phyloP scores from a whole-genome alignment of 2,113 vertebrate genomes.

The Symphodus melops region DNA sequence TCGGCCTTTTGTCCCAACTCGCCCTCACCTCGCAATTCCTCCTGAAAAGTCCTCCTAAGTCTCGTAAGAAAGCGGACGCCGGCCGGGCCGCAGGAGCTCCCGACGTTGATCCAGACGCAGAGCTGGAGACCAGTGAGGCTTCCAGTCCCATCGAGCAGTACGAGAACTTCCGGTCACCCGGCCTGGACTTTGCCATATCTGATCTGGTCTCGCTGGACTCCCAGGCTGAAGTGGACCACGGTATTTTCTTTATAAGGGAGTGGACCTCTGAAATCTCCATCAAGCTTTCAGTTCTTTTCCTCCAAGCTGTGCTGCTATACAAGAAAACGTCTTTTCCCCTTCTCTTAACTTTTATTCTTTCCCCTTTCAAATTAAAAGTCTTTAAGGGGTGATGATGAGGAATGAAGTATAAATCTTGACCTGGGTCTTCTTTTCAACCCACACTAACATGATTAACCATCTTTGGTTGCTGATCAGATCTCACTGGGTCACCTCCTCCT shows the following conservation, averaged over 20 bases:
- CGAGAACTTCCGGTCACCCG: slow-evolving; percentile 55
- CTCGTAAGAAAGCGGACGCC: slow-evolving; percentile 71
- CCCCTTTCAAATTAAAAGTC: slow-evolving; percentile 1
- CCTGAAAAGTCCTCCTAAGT: slow-evolving; percentile 79
- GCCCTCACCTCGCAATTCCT: slow-evolving; percentile 86
- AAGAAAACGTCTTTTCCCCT: slow-evolving; percentile 10
- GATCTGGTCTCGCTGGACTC: slow-evolving; percentile 83
- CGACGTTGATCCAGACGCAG: slow-evolving; percentile 50
- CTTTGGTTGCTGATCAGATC: slow-evolving; percentile 20
- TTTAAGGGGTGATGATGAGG: background rate
- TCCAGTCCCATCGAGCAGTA: slow-evolving; percentile 55
- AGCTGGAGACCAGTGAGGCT: slow-evolving; percentile 49
- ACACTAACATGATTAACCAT: slow-evolving; percentile 56
- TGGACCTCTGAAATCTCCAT: slow-evolving; percentile 16
- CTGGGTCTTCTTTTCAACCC: background rate
- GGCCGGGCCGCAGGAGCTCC: slow-evolving; percentile 34
- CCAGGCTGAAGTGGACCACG: slow-evolving; percentile 87
- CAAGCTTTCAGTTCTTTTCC: slow-evolving; percentile 43
- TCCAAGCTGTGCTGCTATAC: slow-evolving; percentile 23
- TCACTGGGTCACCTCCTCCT: slow-evolving; percentile 16
- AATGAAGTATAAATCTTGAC: slow-evolving; percentile 1
- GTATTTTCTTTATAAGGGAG: slow-evolving; percentile 79
- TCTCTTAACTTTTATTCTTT: slow-evolving; percentile 10
- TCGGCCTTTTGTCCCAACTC: slow-evolving; percentile 89
- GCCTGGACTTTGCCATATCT: slow-evolving; percentile 76